Conservation (phyloP, 2,113 vertebrate genomes). For the Bothrops jararaca region DNA sequence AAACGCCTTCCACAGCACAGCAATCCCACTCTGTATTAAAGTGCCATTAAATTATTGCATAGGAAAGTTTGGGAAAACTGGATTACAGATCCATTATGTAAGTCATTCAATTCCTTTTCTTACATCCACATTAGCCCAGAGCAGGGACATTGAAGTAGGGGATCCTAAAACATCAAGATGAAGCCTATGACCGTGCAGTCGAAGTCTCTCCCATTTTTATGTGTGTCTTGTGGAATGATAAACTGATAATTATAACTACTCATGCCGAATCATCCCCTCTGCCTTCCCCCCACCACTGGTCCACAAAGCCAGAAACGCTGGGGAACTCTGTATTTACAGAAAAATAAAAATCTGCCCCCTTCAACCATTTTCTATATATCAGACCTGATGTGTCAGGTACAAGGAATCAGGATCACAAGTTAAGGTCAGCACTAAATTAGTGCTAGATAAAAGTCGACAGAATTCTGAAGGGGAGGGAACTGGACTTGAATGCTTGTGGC, state of each 20-base stretch:
- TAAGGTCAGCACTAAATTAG: neutral
- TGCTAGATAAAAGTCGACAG: neutral
- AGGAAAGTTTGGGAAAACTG: neutral
- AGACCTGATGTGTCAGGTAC: neutral
- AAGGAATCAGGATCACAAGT: neutral
- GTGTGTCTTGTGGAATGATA: neutral
- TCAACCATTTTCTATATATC: neutral
- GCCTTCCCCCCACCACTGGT: no score
- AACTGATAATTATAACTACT: neutral
- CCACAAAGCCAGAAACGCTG: neutral
- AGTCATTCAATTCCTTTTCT: neutral
- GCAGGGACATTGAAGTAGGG: neutral
- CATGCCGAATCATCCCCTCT: neutral
- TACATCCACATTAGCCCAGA: neutral
- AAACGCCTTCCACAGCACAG: neutral
- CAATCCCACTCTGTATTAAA: neutral
- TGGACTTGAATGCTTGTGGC: neutral
- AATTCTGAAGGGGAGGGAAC: neutral
- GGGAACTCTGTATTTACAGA: neutral
- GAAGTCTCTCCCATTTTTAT: neutral
- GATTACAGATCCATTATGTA: neutral
- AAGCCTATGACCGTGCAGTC: neutral
- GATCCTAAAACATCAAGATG: neutral
- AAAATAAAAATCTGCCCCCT: neutral
- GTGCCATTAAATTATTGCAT: neutral